Evolutionary conservation across 2,888 invertebrate species (phyloP).

Genomic region (Prosapia bicincta): DNA sequence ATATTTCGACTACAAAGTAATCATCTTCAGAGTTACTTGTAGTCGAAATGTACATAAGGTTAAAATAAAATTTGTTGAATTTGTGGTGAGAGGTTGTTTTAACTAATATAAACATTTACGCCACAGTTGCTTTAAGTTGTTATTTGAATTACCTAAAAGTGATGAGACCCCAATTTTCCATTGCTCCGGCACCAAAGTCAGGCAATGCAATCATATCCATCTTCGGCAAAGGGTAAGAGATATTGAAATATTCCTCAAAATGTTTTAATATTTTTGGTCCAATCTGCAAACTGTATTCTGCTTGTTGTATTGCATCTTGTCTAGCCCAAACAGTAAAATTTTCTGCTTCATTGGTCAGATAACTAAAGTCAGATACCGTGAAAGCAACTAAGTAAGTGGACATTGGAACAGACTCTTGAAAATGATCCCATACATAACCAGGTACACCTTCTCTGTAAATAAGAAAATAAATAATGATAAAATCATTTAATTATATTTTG

Average conservation of each 20-base stretch:
- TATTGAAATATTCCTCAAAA: conserved; percentile 63
- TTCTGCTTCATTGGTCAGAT: conserved; percentile 44
- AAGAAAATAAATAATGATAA: neutral
- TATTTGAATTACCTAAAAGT: conserved; percentile 62
- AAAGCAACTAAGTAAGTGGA: conserved; percentile 90
- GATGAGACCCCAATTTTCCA: conserved; percentile 83
- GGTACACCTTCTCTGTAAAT: conserved; percentile 36
- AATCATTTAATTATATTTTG: too few relatives aligned
- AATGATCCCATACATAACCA: conserved; percentile 69
- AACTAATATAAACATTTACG: too few relatives aligned
- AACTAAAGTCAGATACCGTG: conserved; percentile 68
- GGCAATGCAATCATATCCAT: conserved; percentile 90
- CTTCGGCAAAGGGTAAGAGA: conserved; percentile 73
- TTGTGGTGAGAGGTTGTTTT: too few relatives aligned
- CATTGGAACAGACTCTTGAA: conserved; percentile 77
- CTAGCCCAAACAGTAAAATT: conserved; percentile 71
- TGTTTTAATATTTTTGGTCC: conserved; percentile 61
- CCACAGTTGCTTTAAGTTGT: neutral
- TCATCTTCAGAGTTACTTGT: too few relatives aligned
- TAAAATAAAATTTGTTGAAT: too few relatives aligned
- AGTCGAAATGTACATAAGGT: too few relatives aligned
- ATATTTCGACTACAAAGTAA: neutral
- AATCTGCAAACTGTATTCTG: conserved; percentile 66
- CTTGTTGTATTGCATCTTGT: conserved; percentile 69
- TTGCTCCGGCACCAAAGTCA: conserved; percentile 85